phyloP scores from a whole-genome alignment of 2,888 invertebrate species.

The Pyrgus malvae region DNA sequence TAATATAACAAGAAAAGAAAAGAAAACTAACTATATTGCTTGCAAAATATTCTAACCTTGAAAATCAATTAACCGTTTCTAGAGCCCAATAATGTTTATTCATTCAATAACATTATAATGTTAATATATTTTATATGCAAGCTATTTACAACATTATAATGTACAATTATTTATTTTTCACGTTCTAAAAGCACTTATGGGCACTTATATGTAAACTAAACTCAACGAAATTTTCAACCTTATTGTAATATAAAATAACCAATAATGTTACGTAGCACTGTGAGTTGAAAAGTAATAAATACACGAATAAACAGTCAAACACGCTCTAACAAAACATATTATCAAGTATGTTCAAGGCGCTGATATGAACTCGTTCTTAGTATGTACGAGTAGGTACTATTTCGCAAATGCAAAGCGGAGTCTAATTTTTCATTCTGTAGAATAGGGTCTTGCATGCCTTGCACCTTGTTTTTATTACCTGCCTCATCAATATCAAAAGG shows the following conservation, averaged over 20 bases:
- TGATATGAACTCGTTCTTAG: slow-evolving; percentile 18
- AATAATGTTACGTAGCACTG: neutral
- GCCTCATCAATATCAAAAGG: too few species aligned
- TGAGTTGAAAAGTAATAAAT: neutral
- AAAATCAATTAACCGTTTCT: too few species aligned
- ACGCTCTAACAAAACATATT: slow-evolving; percentile 22
- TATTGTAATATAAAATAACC: neutral
- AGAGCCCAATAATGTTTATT: too few species aligned
- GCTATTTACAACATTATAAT: neutral
- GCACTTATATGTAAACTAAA: neutral
- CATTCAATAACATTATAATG: too few species aligned
- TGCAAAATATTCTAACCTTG: too few species aligned
- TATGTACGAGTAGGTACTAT: too few species aligned
- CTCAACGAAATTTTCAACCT: neutral
- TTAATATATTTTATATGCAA: neutral
- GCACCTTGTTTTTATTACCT: neutral
- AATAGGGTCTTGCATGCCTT: neutral
- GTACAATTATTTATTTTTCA: slow-evolving; percentile 7
- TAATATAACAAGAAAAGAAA: too few species aligned
- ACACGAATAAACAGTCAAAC: slow-evolving; percentile 20
- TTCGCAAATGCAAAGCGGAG: slow-evolving; percentile 35
- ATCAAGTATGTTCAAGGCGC: slow-evolving; percentile 17
- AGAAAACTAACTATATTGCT: too few species aligned
- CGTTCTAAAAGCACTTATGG: slow-evolving; percentile 10
- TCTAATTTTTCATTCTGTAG: slow-evolving; percentile 26